Evolutionary conservation across 2,797 vertebrate genomes (phyloP).

Genomic region (Ispidina picta): DNA sequence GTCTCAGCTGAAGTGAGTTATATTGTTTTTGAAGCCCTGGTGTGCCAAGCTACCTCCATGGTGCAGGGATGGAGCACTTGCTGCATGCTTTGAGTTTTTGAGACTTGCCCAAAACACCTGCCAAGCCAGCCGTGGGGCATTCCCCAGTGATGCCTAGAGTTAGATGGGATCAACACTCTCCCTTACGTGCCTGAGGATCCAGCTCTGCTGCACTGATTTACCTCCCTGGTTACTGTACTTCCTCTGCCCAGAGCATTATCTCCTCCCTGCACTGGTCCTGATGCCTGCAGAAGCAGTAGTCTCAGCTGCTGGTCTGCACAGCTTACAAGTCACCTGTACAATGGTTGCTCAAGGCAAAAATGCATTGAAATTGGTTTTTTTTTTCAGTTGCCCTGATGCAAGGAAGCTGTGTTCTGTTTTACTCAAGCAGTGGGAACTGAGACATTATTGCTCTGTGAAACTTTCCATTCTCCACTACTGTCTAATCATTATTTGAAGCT

Average conservation of each 20-base stretch:
- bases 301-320: not conserved
- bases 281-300: not conserved
- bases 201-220: not conserved
- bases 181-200: not conserved
- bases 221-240: not conserved
- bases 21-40: not conserved
- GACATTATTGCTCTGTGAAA: not conserved
- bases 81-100: not conserved
- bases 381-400: not conserved
- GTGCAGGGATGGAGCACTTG: not conserved
- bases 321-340: not conserved
- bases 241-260: not conserved
- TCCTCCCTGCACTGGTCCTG: not conserved
- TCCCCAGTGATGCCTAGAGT: accelerated
- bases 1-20: not conserved
- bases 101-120: not conserved
- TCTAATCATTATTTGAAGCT: not conserved
- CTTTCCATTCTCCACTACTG: not conserved
- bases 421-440: not conserved
- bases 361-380: accelerated
- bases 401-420: not conserved
- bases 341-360: not conserved
- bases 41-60: not conserved
- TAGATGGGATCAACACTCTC: not conserved
- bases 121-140: accelerated